A percentile compares a stretch with the other conserved stretches of the same genome.
phyloP scores from a whole-genome alignment of 2,113 vertebrate genomes.

The Peromyscus leucopus region DNA sequence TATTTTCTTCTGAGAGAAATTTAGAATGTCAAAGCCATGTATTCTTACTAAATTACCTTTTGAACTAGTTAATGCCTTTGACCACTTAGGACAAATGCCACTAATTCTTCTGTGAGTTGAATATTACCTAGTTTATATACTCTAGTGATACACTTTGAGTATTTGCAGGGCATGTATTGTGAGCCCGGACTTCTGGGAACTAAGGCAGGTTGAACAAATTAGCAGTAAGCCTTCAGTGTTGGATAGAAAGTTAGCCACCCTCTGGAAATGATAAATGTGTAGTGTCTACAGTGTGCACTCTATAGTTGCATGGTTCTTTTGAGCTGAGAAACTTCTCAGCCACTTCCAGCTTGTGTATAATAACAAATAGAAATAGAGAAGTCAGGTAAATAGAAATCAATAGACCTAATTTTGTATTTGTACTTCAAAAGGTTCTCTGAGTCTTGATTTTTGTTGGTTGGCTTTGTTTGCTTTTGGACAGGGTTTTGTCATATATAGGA shows the following conservation, averaged over 20 bases:
- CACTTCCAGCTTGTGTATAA: background rate
- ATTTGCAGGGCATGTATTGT: background rate
- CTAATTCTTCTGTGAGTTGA: conserved; percentile 15
- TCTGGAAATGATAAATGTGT: conserved; percentile 50
- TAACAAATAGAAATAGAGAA: background rate
- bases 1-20: conserved; percentile 63
- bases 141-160: background rate
- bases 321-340: background rate
- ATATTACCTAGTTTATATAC: conserved; percentile 39
- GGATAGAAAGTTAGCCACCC: conserved; percentile 12
- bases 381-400: background rate
- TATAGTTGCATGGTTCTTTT: background rate
- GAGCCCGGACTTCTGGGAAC: background rate
- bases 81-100: conserved; percentile 32
- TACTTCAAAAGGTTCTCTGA: conserved; percentile 15
- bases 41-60: background rate
- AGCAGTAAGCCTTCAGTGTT: conserved; percentile 34
- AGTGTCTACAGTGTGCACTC: background rate
- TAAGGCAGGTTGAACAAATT: conserved; percentile 42
- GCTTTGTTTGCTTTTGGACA: background rate
- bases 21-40: conserved; percentile 38
- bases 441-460: background rate
- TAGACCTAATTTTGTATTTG: conserved; percentile 47
- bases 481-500: background rate
- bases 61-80: conserved; percentile 29